These are phyloP conservation scores for Isoperla grammatica DNA, from an alignment of 2,888 invertebrate genomes.

Conservation along the genomic window DNA sequence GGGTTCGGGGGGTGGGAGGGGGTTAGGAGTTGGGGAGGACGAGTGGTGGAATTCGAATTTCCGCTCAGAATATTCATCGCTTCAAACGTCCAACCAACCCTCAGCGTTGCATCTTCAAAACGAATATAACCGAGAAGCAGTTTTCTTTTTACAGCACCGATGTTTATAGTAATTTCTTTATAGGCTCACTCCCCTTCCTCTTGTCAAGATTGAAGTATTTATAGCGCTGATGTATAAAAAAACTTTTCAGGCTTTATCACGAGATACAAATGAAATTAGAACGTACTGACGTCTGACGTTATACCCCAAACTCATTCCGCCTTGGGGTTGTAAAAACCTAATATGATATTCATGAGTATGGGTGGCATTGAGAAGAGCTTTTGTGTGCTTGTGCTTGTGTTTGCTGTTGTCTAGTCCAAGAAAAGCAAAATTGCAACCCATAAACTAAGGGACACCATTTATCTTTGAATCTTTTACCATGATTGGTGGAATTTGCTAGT, in stretches of 20 bases:
- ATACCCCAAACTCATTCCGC: slow-evolving; percentile 1
- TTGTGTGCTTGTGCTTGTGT: neutral
- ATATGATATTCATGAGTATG: slow-evolving; percentile 22
- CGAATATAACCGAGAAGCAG: slow-evolving; percentile 9
- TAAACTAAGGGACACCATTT: neutral
- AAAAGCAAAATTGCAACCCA: neutral
- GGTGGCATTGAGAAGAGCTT: neutral
- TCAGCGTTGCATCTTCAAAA: slow-evolving; percentile 10
- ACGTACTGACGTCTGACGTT: slow-evolving; percentile 21
- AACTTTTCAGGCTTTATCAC: slow-evolving; percentile 11
- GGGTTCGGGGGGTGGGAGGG: neutral
- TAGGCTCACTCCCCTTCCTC: neutral
- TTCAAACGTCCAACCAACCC: neutral
- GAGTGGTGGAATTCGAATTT: slow-evolving; percentile 21
- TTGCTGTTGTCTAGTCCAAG: too few species aligned
- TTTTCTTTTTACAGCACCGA: slow-evolving; percentile 12
- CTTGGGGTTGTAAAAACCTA: slow-evolving; percentile 22
- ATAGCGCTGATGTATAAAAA: slow-evolving; percentile 18
- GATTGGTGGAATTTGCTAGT: neutral
- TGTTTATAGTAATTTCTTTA: slow-evolving; percentile 16
- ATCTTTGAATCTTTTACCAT: neutral
- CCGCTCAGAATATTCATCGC: slow-evolving; percentile 24
- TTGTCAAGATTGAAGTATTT: slow-evolving; percentile 26
- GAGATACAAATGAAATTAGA: slow-evolving; percentile 27
- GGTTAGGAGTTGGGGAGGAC: slow-evolving; percentile 1